Conservation (phyloP, 53 echinoderm and acorn worm species). For the Henricia sp. region DNA sequence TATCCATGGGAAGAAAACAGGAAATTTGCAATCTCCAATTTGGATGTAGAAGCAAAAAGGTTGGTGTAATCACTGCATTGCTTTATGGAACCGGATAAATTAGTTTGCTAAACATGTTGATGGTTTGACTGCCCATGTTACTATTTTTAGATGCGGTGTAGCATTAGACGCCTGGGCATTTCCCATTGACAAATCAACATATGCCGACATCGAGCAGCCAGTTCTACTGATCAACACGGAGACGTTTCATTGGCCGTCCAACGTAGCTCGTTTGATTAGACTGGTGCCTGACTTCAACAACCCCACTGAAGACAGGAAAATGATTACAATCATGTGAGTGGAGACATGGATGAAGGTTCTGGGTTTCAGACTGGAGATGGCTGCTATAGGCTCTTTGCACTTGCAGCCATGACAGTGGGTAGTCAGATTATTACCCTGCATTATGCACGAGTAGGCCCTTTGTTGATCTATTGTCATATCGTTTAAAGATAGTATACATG, state of each 20-base stretch:
- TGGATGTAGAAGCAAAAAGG: no score
- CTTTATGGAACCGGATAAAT: not conserved
- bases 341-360: not conserved
- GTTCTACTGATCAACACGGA: conserved; percentile 89
- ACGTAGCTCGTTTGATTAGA: conserved; percentile 67
- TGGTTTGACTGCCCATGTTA: no score
- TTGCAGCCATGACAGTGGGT: not conserved
- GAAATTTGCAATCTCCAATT: no score
- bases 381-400: not conserved
- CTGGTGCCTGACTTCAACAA: conserved; percentile 71
- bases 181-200: conserved; percentile 51
- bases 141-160: conserved; percentile 78
- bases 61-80: no score
- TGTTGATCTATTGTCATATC: no score
- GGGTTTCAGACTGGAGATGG: not conserved
- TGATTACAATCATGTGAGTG: conserved; percentile 86
- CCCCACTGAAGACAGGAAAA: conserved; percentile 76
- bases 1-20: no score
- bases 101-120: no score
- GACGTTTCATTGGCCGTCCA: conserved; percentile 85
- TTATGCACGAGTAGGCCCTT: no score
- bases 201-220: conserved; percentile 72
- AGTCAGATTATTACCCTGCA: not conserved
- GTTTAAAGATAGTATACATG: no score
- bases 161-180: conserved; percentile 88